Evolutionary conservation across 2,113 vertebrate species (phyloP).

Genomic region (Pyxicephalus adspersus): DNA sequence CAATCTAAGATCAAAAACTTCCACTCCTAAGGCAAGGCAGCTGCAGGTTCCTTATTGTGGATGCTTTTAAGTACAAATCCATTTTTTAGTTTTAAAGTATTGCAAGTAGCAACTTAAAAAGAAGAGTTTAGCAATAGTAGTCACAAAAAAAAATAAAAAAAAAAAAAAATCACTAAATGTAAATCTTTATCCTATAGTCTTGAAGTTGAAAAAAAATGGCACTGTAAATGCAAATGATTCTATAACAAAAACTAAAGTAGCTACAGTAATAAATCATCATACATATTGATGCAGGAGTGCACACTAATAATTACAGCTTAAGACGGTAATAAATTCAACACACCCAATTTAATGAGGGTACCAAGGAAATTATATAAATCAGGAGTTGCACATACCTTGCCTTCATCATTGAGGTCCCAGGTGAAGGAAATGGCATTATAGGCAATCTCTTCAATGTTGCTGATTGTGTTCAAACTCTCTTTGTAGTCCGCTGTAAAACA

Average conservation of each 20-base stretch:
- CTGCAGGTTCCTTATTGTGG: no score
- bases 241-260: neutral
- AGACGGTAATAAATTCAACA: slow-evolving; percentile 40
- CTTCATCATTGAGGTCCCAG: slow-evolving; percentile 97
- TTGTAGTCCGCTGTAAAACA: slow-evolving; percentile 90
- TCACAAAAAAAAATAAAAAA: no score
- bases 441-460: slow-evolving; percentile 96
- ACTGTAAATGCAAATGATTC: no score
- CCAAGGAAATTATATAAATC: slow-evolving; percentile 25
- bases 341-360: slow-evolving; percentile 34
- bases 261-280: slow-evolving; percentile 12
- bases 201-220: no score
- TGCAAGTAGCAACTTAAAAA: no score
- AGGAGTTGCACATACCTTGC: slow-evolving; percentile 78
- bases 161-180: no score
- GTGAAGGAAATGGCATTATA: slow-evolving; percentile 98
- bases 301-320: slow-evolving; percentile 33
- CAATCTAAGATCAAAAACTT: no score
- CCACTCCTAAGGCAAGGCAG: no score
- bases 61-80: no score
- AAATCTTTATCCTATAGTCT: no score
- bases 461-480: slow-evolving; percentile 98
- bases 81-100: no score
- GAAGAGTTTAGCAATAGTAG: no score
- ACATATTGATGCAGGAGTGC: slow-evolving; percentile 6